Evolutionary conservation across 2,797 vertebrate genomes (phyloP).

Genomic region (Falco peregrinus): DNA sequence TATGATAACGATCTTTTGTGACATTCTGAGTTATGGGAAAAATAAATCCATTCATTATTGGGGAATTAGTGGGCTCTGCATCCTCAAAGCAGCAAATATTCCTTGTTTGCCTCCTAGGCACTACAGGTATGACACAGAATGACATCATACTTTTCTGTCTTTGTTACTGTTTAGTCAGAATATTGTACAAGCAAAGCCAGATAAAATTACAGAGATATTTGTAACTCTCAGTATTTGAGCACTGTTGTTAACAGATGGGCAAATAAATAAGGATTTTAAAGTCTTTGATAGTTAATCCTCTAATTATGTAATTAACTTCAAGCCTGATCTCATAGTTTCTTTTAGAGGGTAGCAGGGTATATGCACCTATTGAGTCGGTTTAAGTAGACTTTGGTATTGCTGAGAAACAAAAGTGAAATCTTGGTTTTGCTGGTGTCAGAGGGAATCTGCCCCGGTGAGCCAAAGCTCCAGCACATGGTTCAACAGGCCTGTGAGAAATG

Average conservation of each 20-base stretch:
- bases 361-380: neutral
- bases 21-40: neutral
- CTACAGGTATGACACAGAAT: neutral
- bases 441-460: neutral
- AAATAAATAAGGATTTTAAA: neutral
- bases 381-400: neutral
- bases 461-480: neutral
- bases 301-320: neutral
- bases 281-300: neutral
- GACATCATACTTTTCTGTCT: neutral
- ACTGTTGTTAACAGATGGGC: neutral
- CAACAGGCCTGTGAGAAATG: neutral
- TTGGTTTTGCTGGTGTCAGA: neutral
- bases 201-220: neutral
- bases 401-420: neutral
- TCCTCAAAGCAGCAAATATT: neutral
- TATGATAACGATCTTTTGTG: neutral
- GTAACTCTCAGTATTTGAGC: neutral
- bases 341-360: neutral
- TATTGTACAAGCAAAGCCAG: neutral
- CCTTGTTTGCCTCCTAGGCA: neutral
- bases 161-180: neutral
- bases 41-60: neutral
- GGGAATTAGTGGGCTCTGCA: neutral
- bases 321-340: neutral